A percentile compares a stretch with the other conserved stretches of the same genome.
Conservation (phyloP, 2,113 vertebrate genomes). For the Apistogramma diplotaenia region DNA sequence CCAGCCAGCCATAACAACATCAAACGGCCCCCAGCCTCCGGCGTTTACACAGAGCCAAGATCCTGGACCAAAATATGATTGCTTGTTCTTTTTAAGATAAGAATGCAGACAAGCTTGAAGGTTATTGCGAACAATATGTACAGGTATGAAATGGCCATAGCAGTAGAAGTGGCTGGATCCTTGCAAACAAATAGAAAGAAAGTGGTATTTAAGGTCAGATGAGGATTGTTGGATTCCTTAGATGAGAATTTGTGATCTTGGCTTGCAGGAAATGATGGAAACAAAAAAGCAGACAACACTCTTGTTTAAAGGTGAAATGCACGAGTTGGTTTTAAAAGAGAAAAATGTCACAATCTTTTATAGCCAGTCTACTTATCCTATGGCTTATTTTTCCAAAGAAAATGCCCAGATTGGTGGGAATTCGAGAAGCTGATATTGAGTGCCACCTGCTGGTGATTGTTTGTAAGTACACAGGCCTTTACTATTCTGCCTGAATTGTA, state of each 20-base stretch:
- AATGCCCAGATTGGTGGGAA: not conserved
- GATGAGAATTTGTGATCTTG: slow-evolving; percentile 1
- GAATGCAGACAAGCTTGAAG: slow-evolving; percentile 56
- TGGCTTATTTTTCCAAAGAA: not conserved
- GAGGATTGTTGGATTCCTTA: not conserved
- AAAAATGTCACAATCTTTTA: not conserved
- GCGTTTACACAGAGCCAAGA: slow-evolving; percentile 55
- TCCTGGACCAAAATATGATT: slow-evolving; percentile 47
- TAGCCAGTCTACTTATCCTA: not conserved
- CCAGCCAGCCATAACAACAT: slow-evolving; percentile 72
- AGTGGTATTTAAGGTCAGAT: not conserved
- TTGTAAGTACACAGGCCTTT: not conserved
- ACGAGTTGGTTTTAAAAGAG: not conserved
- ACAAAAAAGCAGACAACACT: not conserved
- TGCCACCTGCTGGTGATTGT: slow-evolving; percentile 27
- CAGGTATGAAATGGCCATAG: slow-evolving; percentile 39
- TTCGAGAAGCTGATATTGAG: not conserved
- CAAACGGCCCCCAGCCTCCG: slow-evolving; percentile 61
- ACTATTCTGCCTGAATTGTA: not conserved
- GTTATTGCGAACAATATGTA: slow-evolving; percentile 50
- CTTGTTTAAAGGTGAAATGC: not conserved
- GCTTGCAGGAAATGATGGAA: not conserved
- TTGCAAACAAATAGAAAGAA: not conserved
- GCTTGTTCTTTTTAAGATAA: slow-evolving; percentile 54
- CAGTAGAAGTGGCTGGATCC: not conserved